These are phyloP conservation scores for Hipposideros larvatus DNA, from an alignment of 2,797 vertebrate species.

Conservation along the genomic window DNA sequence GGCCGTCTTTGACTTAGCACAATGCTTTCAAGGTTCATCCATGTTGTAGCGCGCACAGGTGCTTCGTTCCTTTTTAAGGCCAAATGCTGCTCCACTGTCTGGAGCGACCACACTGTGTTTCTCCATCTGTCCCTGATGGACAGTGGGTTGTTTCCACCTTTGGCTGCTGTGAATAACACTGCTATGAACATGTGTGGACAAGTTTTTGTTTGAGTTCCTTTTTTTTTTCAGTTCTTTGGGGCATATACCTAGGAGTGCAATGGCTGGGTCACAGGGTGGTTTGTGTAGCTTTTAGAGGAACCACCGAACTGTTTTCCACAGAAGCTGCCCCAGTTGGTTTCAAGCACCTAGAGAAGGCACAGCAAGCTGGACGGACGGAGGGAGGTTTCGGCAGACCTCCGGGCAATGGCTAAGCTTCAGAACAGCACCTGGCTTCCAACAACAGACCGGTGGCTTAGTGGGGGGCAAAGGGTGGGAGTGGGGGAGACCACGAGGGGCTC, in stretches of 20 bases:
- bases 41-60: fast-evolving
- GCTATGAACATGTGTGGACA: fast-evolving
- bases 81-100: background rate
- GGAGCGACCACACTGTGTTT: fast-evolving
- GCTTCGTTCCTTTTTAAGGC: background rate
- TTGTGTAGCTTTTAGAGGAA: background rate
- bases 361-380: background rate
- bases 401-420: background rate
- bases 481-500: background rate
- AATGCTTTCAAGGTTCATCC: background rate
- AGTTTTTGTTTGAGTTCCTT: fast-evolving
- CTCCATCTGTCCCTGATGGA: fast-evolving
- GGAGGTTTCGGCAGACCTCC: fast-evolving
- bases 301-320: background rate
- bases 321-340: fast-evolving
- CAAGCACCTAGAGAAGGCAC: background rate
- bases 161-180: fast-evolving
- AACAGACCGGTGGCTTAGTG: background rate
- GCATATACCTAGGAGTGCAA: background rate
- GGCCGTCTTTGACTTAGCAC: fast-evolving
- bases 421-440: background rate
- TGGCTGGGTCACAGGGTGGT: fast-evolving
- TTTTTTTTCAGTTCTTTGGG: fast-evolving
- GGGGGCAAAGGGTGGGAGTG: background rate
- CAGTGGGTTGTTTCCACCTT: fast-evolving